Conservation (phyloP, 2,888 invertebrate genomes). For the Drosophila mimica region DNA sequence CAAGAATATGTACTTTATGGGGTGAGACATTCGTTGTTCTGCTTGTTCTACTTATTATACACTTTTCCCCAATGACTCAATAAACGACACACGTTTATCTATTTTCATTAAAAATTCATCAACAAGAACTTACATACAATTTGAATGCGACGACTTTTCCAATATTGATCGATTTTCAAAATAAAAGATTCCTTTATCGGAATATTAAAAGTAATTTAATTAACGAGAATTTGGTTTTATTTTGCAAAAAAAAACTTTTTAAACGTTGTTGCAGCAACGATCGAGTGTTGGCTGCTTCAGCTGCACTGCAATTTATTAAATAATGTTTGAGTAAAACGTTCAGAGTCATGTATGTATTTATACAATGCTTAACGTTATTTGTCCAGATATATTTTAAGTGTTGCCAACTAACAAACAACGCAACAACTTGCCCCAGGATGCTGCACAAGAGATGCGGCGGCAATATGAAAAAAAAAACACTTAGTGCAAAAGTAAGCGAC, state of each 20-base stretch:
- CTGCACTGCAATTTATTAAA: constrained; percentile 38
- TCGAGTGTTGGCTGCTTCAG: constrained; percentile 26
- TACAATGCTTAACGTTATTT: constrained; percentile 65
- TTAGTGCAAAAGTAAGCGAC: constrained; percentile 70
- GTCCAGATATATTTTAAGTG: constrained; percentile 61
- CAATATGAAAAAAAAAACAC: constrained; percentile 52
- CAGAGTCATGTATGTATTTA: constrained; percentile 55
- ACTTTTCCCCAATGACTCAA: too few species aligned
- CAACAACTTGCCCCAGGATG: constrained; percentile 38
- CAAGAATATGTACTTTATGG: background rate
- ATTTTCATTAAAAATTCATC: background rate
- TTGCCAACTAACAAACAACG: constrained; percentile 42
- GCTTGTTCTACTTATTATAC: background rate
- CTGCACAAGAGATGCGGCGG: constrained; percentile 44
- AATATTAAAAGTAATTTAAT: background rate
- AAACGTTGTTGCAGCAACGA: constrained; percentile 5
- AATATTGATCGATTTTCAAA: background rate
- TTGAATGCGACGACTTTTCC: background rate
- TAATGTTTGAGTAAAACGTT: constrained; percentile 51
- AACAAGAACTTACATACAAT: background rate
- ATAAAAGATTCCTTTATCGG: background rate
- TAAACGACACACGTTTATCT: background rate
- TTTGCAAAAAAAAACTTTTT: background rate
- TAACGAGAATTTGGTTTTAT: background rate
- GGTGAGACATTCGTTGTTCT: background rate